Evolutionary conservation across 2,888 invertebrate genomes (phyloP), one percentile per base, ranked within the genome.

Genomic region (Ashinkailepas kermadecensis): DNA sequence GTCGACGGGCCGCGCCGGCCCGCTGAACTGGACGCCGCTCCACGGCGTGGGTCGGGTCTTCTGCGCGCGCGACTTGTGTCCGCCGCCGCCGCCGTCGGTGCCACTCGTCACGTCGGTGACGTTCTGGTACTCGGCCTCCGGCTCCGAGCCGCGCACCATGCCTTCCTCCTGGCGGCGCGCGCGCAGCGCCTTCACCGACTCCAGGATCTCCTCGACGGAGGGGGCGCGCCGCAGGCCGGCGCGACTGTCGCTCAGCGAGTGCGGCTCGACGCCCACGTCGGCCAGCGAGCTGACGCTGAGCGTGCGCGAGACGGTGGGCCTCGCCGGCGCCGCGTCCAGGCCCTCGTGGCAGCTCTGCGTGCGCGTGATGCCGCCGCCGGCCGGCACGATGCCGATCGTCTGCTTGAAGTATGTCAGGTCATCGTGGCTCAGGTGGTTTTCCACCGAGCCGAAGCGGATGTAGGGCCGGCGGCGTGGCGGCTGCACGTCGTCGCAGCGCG

Each of bases 121-220:
- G 80, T 81, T 59, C 80, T 83, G 82, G 74, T 83, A 83, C n/a
- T 82, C 78, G 18, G 83, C 81, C 62, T 82, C 81, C 25, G 82
- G 82, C 12, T 83, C 81, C 39, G 82, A 81, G 80, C 82, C 81
- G 78, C 82, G 81, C 78, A 83, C 82, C 59, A 80, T 64, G 56
- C 82, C 81, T 80, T 82, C 82, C 80, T 80, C 81, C 21, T 80
- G 81, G 62, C 78, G 82, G 56, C 82, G 82, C 64, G 82, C 83
- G n/a, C 84, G 83, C 18, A 85, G 81, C 79, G 78, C 81, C 80
- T 84, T 85, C 25, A 85, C 85, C 12, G 83, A 84, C 83, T 84
- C 84, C 64, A 84, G 82, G 80, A 85, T 85, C 81, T 84, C 85
- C 82, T 85, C 85, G 80, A 85, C 84, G 18, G 84, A 85, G n/a